phyloP scores from a whole-genome alignment of 1,140 invertebrate genomes.

The Zaprionus ghesquierei region DNA sequence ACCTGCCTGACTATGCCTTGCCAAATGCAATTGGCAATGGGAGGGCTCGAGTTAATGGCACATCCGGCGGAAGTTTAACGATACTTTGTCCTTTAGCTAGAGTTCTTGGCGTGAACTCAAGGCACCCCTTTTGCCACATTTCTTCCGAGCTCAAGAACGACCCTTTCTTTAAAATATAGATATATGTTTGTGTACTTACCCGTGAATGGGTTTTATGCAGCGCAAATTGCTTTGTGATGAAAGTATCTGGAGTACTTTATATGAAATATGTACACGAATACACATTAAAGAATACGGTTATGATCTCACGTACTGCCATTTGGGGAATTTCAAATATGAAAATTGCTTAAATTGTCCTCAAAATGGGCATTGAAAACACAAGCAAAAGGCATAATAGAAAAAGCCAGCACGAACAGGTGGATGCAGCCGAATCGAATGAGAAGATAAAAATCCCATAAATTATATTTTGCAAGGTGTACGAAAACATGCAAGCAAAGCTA shows the following conservation, averaged over 20 bases:
- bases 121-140: conserved; percentile 27
- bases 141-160: conserved; percentile 7
- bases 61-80: conserved; percentile 75
- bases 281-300: conserved; percentile 78
- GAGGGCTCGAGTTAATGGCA: conserved; percentile 49
- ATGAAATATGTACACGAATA: conserved; percentile 50
- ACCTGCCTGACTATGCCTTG: background rate
- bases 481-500: too few species aligned
- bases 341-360: conserved; percentile 75
- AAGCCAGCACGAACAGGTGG: conserved; percentile 27
- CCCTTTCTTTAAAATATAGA: conserved; percentile 61
- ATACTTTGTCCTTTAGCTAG: conserved; percentile 40
- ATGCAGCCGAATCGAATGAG: background rate
- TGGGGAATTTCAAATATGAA: conserved; percentile 81
- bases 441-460: background rate
- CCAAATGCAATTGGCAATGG: conserved; percentile 13
- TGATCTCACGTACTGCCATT: conserved; percentile 77
- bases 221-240: conserved; percentile 63
- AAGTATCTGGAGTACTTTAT: conserved; percentile 57
- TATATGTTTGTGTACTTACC: conserved; percentile 6
- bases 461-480: background rate
- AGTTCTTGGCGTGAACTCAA: conserved; percentile 45
- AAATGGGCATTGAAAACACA: conserved; percentile 57
- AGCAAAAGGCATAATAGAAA: conserved; percentile 26
- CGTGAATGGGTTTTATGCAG: conserved; percentile 43